Evolutionary conservation across 2,888 invertebrate species (phyloP).

Genomic region (Beris chalybata): DNA sequence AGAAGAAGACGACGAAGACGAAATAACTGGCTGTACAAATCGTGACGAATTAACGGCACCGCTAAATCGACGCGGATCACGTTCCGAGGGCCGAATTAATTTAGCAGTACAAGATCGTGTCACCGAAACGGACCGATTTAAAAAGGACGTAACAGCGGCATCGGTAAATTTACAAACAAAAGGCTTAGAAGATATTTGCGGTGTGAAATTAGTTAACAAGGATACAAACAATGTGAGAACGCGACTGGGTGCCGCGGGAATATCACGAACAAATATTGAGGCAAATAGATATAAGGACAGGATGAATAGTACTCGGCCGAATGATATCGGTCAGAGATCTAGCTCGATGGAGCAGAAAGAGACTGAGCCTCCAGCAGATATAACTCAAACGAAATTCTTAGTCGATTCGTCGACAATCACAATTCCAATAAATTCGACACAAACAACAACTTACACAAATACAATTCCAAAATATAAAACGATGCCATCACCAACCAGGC

Average conservation of each 20-base stretch:
- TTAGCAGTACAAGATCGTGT: conserved; percentile 66
- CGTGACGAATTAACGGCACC: conserved; percentile 61
- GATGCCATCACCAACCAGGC: conserved; percentile 61
- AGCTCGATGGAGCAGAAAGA: conserved; percentile 37
- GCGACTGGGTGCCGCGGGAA: conserved; percentile 37
- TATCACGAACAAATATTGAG: conserved; percentile 19
- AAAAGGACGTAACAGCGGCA: conserved; percentile 58
- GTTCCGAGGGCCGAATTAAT: conserved; percentile 79
- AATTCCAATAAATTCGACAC: conserved; percentile 56
- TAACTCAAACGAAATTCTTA: conserved; percentile 45
- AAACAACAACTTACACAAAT: conserved; percentile 46
- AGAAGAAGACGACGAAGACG: conserved; percentile 90
- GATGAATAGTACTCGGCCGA: conserved; percentile 3
- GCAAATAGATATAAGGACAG: conserved; percentile 21
- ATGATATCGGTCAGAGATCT: conserved; percentile 30
- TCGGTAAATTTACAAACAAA: neutral
- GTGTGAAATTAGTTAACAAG: conserved; percentile 39
- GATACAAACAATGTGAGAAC: conserved; percentile 39
- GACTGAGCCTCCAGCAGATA: neutral
- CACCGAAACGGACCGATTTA: conserved; percentile 62
- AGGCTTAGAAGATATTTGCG: conserved; percentile 32
- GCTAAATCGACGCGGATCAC: conserved; percentile 70
- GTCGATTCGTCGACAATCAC: conserved; percentile 61
- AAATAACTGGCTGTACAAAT: conserved; percentile 55
- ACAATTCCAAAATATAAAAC: conserved; percentile 60